These are phyloP conservation scores for Scrobipalpa costella DNA, from an alignment of 2,888 invertebrate species.

Conservation along the genomic window DNA sequence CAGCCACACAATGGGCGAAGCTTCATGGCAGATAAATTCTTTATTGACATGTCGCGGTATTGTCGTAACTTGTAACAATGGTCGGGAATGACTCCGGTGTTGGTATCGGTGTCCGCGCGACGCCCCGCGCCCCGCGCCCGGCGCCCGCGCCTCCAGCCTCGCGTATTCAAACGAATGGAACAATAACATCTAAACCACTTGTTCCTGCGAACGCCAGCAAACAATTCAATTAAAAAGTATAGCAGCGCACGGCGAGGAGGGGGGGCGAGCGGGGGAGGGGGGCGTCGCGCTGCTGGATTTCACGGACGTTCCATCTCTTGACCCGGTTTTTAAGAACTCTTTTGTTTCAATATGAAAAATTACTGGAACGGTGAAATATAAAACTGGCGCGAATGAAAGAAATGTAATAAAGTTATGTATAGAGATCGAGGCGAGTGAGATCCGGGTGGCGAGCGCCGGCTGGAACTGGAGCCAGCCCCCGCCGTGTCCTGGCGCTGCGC, in stretches of 20 bases:
- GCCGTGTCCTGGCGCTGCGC: too few species aligned
- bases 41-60: too few species aligned
- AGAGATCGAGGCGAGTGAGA: neutral
- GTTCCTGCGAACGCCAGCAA: neutral
- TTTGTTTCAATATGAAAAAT: conserved; percentile 77
- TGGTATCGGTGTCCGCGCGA: neutral
- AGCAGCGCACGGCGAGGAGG: conserved; percentile 37
- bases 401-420: conserved; percentile 24
- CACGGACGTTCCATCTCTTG: conserved; percentile 57
- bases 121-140: conserved; percentile 18
- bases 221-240: conserved; percentile 62
- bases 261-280: neutral
- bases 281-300: conserved; percentile 43
- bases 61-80: too few species aligned
- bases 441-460: too few species aligned
- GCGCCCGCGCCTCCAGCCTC: neutral
- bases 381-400: conserved; percentile 23
- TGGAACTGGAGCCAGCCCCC: too few species aligned
- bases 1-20: too few species aligned
- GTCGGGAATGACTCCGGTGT: too few species aligned
- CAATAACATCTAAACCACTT: conserved; percentile 12
- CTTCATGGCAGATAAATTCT: too few species aligned
- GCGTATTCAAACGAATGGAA: neutral
- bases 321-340: conserved; percentile 63
- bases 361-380: conserved; percentile 37